Conservation (phyloP, 2,797 vertebrate species). For the Periophthalmus magnuspinnatus region DNA sequence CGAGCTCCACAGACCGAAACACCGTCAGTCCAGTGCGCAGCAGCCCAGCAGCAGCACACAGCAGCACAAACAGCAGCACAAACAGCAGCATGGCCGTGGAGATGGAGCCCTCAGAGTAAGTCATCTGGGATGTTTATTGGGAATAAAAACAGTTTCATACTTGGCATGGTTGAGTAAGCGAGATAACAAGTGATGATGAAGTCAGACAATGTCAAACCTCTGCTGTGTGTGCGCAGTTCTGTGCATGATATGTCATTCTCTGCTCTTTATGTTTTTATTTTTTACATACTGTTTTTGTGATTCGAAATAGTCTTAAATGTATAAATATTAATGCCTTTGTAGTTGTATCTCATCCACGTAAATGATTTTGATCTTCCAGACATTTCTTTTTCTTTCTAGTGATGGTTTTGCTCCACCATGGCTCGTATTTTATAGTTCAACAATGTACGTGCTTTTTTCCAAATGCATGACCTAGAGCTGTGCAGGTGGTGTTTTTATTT, state of each 20-base stretch:
- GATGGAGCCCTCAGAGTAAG: conserved; percentile 82
- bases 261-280: background rate
- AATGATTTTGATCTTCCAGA: background rate
- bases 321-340: background rate
- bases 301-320: background rate
- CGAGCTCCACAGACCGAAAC: conserved; percentile 39
- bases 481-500: conserved; percentile 3
- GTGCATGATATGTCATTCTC: background rate
- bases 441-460: background rate
- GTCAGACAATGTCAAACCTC: background rate
- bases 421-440: background rate
- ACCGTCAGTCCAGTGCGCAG: conserved; percentile 54
- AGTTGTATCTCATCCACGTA: background rate
- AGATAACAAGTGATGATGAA: background rate
- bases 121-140: conserved; percentile 5
- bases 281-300: background rate
- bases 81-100: conserved; percentile 65
- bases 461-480: background rate
- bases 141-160: background rate
- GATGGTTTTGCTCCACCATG: background rate
- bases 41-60: conserved; percentile 21
- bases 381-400: background rate
- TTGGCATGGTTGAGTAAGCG: background rate
- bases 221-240: background rate
- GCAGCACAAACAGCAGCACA: conserved; percentile 4